Conservation (phyloP, 2,888 invertebrate species). For the Acronicta aceris region DNA sequence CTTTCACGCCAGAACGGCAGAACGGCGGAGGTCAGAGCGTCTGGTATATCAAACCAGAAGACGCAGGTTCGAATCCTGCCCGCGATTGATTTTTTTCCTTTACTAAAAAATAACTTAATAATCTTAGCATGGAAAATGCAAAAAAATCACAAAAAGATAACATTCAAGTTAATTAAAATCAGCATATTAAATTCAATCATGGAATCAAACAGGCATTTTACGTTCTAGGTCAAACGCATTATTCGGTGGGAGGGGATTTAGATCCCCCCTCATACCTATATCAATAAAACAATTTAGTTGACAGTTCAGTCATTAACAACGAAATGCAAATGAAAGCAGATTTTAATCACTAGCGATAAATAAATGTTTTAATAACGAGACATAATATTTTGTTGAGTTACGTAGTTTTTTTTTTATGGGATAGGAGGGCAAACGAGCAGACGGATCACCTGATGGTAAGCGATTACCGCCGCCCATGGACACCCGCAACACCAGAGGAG, state of each 20-base stretch:
- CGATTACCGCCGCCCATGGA: too few species aligned
- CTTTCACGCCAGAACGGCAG: too few species aligned
- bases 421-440: too few species aligned
- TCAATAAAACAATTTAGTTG: slow-evolving; percentile 14
- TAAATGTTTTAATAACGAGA: slow-evolving; percentile 20
- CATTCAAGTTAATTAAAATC: slow-evolving; percentile 4
- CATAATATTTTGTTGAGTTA: too few species aligned
- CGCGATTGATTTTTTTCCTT: too few species aligned
- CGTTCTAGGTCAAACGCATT: slow-evolving; percentile 7
- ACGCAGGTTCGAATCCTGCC: too few species aligned
- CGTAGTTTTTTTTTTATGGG: too few species aligned
- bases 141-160: background rate
- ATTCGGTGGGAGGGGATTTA: slow-evolving; percentile 1
- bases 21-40: too few species aligned
- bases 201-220: background rate
- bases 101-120: background rate
- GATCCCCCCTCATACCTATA: background rate
- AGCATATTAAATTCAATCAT: background rate
- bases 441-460: too few species aligned
- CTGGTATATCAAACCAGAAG: too few species aligned
- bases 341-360: slow-evolving; percentile 14
- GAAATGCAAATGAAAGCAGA: slow-evolving; percentile 6
- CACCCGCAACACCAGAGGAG: too few species aligned
- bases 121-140: slow-evolving; percentile 1
- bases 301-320: slow-evolving; percentile 15